Evolutionary conservation across 1,140 invertebrate genomes (phyloP).

Genomic region (Caligus rogercresseyi): DNA sequence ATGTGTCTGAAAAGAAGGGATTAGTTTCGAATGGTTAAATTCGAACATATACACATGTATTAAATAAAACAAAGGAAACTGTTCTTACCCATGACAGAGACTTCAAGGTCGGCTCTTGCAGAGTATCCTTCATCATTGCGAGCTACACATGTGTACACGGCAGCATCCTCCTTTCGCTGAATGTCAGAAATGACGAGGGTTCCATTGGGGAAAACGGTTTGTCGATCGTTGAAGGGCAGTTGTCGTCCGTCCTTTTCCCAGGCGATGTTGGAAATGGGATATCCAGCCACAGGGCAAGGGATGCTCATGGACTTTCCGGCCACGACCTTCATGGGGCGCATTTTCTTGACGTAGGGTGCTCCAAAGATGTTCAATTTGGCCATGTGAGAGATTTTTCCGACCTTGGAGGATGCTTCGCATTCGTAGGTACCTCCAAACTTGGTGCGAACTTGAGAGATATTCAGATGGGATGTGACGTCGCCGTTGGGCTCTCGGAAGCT

Average conservation of each 20-base stretch:
- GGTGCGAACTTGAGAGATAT: conserved; percentile 74
- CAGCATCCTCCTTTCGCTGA: conserved; percentile 73
- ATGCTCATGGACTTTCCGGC: conserved; percentile 72
- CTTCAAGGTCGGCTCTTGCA: conserved; percentile 63
- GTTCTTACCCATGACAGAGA: conserved; percentile 82
- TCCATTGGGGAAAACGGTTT: conserved; percentile 81
- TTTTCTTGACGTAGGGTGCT: conserved; percentile 64
- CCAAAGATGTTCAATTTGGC: conserved; percentile 81
- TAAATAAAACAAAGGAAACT: conserved; percentile 21
- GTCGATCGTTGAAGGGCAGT: conserved; percentile 81
- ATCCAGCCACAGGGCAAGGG: conserved; percentile 79
- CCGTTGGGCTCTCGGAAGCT: conserved; percentile 50
- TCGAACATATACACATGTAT: too few species aligned
- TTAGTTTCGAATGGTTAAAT: too few species aligned
- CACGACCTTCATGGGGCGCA: conserved; percentile 85
- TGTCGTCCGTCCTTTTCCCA: conserved; percentile 67
- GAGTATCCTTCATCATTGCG: conserved; percentile 73
- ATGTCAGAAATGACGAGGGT: conserved; percentile 84
- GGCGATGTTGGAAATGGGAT: conserved; percentile 75
- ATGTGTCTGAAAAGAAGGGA: too few species aligned
- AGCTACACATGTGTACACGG: conserved; percentile 81
- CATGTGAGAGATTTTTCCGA: conserved; percentile 65
- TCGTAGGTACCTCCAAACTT: conserved; percentile 84
- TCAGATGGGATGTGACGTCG: conserved; percentile 80
- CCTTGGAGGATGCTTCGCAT: conserved; percentile 75